Evolutionary conservation across 2,113 vertebrate genomes (phyloP), one percentile per base, ranked within the genome.

Genomic region (Mola mola): DNA sequence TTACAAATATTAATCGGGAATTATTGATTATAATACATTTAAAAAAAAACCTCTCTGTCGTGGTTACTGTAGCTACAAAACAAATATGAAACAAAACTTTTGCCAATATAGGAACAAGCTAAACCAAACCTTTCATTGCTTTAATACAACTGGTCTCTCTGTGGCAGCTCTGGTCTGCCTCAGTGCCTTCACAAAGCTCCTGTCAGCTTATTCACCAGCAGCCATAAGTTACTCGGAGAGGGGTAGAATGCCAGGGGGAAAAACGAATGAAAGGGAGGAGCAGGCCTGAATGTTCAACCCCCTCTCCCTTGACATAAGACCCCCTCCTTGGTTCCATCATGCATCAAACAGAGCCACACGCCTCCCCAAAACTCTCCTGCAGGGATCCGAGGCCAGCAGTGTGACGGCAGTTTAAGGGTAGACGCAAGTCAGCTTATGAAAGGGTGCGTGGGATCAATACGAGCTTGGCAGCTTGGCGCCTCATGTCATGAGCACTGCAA

Each of bases 361-460:
- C 21, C 53, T 52, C 31, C 5, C 42, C n/a, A n/a, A n/a, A n/a
- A n/a, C 38, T 19, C 60, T 37, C 41, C 44, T 33, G 6, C 26
- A 44, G 46, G 37, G 42, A 43, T 24, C 31, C 4, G 8, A 49
- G 16, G 50, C 28, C 21, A 6, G 46, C 19, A 56, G 26, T 69
- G 61, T 74, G 41, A 51, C 36, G n/a, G 48, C 28, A 11, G 58
- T 34, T 55, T 36, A 41, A 59, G 33, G 55, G 44, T 56, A 20
- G 33, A 36, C 9, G 16, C 15, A 6, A 66, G 49, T 34, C 16
- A 4, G 52, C 41, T 42, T n/a, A 57, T 1, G 10, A 22, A 8
- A 26, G 53, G 34, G 64, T 65, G 24, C 6, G 16, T 26, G 31
- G 40, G 49, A 85, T 85, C 78, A 57, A 64, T 74, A 44, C 10